phyloP scores from a whole-genome alignment of 2,888 invertebrate genomes.

The Tenthredo mesomela region DNA sequence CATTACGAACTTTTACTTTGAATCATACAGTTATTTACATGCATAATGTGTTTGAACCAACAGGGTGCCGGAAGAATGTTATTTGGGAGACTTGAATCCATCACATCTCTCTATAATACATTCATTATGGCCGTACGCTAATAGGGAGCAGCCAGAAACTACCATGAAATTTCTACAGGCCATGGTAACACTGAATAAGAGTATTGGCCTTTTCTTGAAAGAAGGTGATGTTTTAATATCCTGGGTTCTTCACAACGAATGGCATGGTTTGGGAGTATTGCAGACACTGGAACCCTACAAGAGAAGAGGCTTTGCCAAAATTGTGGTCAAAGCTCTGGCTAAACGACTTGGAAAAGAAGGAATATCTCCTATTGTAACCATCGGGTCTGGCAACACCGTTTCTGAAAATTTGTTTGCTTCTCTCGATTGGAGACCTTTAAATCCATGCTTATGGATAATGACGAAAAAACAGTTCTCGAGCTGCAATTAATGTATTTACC shows the following conservation, averaged over 20 bases:
- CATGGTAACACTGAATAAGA: conserved; percentile 72
- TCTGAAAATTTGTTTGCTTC: conserved; percentile 71
- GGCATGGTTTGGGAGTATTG: conserved; percentile 71
- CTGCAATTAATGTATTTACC: not conserved
- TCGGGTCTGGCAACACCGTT: conserved; percentile 69
- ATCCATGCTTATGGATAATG: conserved; percentile 42
- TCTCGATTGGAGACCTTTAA: conserved; percentile 19
- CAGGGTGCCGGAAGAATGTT: conserved; percentile 72
- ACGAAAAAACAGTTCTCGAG: not conserved
- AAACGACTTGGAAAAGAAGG: conserved; percentile 72
- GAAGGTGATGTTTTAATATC: conserved; percentile 70
- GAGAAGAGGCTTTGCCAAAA: conserved; percentile 73
- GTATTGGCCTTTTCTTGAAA: conserved; percentile 74
- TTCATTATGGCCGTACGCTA: conserved; percentile 71
- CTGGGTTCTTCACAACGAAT: conserved; percentile 73
- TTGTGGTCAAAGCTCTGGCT: conserved; percentile 70
- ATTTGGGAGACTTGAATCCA: conserved; percentile 67
- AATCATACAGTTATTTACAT: not conserved
- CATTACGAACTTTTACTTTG: no score
- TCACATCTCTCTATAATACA: conserved; percentile 69
- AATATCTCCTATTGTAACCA: conserved; percentile 67
- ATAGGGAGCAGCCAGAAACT: conserved; percentile 65
- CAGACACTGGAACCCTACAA: conserved; percentile 72
- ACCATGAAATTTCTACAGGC: conserved; percentile 63
- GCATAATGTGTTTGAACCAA: not conserved